Percentiles rank a stretch among this genome's conserved stretches.
Conservation (phyloP, 2,888 invertebrate species). For the Aleiodes leptofemur region DNA sequence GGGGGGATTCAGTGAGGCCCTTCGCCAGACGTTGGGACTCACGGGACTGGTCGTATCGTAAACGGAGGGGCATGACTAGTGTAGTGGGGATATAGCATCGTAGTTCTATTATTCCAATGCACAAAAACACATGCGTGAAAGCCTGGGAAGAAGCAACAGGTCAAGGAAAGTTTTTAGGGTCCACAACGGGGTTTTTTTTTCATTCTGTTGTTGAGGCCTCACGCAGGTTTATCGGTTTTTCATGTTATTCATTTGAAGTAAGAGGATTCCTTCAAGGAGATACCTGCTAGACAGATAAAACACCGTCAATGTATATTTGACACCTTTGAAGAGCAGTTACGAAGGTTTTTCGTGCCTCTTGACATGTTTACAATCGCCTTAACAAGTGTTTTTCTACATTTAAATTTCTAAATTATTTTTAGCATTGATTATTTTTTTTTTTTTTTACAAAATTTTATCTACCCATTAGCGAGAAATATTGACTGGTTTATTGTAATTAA, state of each 20-base stretch:
- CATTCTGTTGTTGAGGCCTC: constrained; percentile 28
- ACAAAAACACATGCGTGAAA: constrained; percentile 40
- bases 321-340: constrained; percentile 3
- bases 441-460: too few species aligned
- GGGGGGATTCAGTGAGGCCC: neutral
- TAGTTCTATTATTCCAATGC: constrained; percentile 8
- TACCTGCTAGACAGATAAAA: constrained; percentile 18
- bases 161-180: constrained; percentile 58
- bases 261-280: neutral
- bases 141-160: constrained; percentile 55
- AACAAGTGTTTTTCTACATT: constrained; percentile 3
- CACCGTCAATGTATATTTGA: constrained; percentile 1
- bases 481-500: too few species aligned
- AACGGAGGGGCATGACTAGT: neutral
- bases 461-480: too few species aligned
- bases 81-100: neutral
- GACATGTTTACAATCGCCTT: constrained; percentile 10
- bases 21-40: constrained; percentile 11
- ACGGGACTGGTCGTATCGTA: neutral
- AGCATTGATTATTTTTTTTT: too few species aligned
- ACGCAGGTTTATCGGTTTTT: constrained; percentile 40
- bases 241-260: neutral
- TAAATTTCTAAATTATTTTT: neutral
- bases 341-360: neutral
- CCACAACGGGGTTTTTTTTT: constrained; percentile 46